Conservation (phyloP, 2,797 vertebrate genomes). For the Microctenopoma stevenorrisi region DNA sequence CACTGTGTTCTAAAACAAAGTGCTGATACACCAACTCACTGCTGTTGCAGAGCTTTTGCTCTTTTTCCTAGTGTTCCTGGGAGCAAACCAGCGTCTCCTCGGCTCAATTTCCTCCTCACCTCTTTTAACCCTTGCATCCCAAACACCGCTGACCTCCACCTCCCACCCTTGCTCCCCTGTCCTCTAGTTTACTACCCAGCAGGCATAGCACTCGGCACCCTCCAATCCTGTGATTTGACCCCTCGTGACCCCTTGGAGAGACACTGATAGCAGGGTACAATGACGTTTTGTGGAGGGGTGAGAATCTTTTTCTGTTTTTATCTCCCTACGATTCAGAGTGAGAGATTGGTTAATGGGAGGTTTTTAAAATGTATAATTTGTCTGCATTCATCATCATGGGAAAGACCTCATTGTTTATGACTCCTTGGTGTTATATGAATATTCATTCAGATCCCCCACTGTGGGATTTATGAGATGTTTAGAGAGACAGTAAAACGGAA, state of each 20-base stretch:
- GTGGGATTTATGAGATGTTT: slow-evolving; percentile 38
- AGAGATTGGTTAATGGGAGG: neutral
- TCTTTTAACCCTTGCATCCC: slow-evolving; percentile 70
- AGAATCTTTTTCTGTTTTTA: neutral
- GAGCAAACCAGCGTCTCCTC: slow-evolving; percentile 60
- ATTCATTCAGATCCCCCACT: slow-evolving; percentile 19
- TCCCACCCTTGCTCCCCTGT: slow-evolving; percentile 37
- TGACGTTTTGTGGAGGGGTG: slow-evolving; percentile 47
- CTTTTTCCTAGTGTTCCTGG: slow-evolving; percentile 13
- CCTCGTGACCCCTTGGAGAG: slow-evolving; percentile 55
- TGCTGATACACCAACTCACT: neutral
- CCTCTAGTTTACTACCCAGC: slow-evolving; percentile 78
- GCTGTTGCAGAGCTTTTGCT: slow-evolving; percentile 7
- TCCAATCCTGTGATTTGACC: slow-evolving; percentile 71
- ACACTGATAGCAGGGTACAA: slow-evolving; percentile 45
- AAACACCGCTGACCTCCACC: slow-evolving; percentile 52
- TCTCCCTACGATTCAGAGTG: neutral
- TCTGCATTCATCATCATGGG: slow-evolving; percentile 7
- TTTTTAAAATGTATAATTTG: slow-evolving; percentile 1
- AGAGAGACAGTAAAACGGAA: slow-evolving; percentile 4
- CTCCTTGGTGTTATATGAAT: slow-evolving; percentile 46
- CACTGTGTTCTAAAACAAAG: neutral
- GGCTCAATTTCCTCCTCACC: slow-evolving; percentile 81
- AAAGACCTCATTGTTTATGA: slow-evolving; percentile 46
- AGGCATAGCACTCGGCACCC: slow-evolving; percentile 80